These are phyloP conservation scores for Criorhina ranunculi DNA, from an alignment of 2,888 invertebrate genomes.

Conservation along the genomic window DNA sequence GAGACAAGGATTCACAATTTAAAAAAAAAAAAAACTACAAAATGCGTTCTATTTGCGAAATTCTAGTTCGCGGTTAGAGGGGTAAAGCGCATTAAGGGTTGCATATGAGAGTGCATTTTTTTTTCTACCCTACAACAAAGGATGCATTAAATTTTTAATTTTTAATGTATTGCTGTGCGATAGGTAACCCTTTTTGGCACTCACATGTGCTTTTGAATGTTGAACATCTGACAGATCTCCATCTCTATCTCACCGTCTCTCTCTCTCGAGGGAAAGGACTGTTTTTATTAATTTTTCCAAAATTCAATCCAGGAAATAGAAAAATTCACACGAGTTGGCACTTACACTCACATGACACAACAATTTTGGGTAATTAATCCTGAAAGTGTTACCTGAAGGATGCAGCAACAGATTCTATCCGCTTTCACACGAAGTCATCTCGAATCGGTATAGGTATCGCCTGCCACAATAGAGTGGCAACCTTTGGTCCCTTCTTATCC, in stretches of 20 bases:
- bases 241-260: too few species aligned
- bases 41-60: constrained; percentile 70
- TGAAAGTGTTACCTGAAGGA: constrained; percentile 64
- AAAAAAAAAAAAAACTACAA: constrained; percentile 45
- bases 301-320: constrained; percentile 24
- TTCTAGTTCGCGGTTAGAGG: constrained; percentile 70
- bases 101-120: constrained; percentile 60
- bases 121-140: constrained; percentile 56
- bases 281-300: constrained; percentile 49
- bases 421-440: constrained; percentile 61
- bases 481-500: constrained; percentile 60
- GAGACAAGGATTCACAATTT: constrained; percentile 22
- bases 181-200: constrained; percentile 66
- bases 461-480: constrained; percentile 63
- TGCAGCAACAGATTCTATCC: constrained; percentile 72
- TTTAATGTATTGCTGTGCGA: constrained; percentile 73
- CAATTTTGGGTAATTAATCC: constrained; percentile 76
- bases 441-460: constrained; percentile 4
- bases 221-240: constrained; percentile 70
- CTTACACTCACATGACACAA: constrained; percentile 69
- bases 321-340: constrained; percentile 74
- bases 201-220: constrained; percentile 39
- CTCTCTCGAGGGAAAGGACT: constrained; percentile 20
- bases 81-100: constrained; percentile 71
- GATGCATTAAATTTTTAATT: constrained; percentile 78